phyloP scores from a whole-genome alignment of 2,888 invertebrate genomes.

The Drosophila formosana region DNA sequence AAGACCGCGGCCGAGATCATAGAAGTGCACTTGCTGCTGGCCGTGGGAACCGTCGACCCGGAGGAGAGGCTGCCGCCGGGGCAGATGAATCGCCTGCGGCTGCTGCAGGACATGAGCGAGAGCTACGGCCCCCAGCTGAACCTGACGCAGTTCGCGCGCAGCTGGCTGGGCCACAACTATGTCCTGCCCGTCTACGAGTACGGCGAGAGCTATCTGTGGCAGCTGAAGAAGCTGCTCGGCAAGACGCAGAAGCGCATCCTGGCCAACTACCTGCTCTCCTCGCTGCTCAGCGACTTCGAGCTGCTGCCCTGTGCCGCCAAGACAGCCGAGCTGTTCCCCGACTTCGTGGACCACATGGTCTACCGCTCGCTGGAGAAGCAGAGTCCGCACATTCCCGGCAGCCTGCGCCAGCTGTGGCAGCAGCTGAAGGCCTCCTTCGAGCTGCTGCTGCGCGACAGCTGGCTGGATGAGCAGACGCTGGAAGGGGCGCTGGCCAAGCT shows the following conservation, averaged over 20 bases:
- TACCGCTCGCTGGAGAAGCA: slow-evolving; percentile 62
- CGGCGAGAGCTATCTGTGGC: slow-evolving; percentile 72
- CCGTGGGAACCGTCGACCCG: slow-evolving; percentile 53
- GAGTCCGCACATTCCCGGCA: slow-evolving; percentile 54
- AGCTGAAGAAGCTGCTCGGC: slow-evolving; percentile 68
- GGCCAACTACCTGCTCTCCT: slow-evolving; percentile 82
- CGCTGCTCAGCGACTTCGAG: slow-evolving; percentile 71
- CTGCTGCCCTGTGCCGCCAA: slow-evolving; percentile 63
- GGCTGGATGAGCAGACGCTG: slow-evolving; percentile 69
- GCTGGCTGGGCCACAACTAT: slow-evolving; percentile 80
- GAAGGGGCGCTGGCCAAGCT: slow-evolving; percentile 72
- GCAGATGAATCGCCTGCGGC: slow-evolving; percentile 62
- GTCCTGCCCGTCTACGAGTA: slow-evolving; percentile 76
- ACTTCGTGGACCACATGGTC: slow-evolving; percentile 78
- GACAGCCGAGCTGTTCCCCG: slow-evolving; percentile 68
- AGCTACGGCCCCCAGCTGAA: slow-evolving; percentile 74
- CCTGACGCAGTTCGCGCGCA: slow-evolving; percentile 70
- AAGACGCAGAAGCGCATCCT: slow-evolving; percentile 67
- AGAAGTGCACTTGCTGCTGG: slow-evolving; percentile 63
- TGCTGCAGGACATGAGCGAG: slow-evolving; percentile 68
- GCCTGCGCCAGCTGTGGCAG: slow-evolving; percentile 70
- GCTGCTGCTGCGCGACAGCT: slow-evolving; percentile 56
- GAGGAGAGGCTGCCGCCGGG: slow-evolving; percentile 55
- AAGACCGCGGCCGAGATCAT: slow-evolving; percentile 66
- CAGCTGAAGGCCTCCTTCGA: slow-evolving; percentile 71